Evolutionary conservation across 92 coral and sea anemone genomes (phyloP).

Genomic region (Isaurus tuberculatus): DNA sequence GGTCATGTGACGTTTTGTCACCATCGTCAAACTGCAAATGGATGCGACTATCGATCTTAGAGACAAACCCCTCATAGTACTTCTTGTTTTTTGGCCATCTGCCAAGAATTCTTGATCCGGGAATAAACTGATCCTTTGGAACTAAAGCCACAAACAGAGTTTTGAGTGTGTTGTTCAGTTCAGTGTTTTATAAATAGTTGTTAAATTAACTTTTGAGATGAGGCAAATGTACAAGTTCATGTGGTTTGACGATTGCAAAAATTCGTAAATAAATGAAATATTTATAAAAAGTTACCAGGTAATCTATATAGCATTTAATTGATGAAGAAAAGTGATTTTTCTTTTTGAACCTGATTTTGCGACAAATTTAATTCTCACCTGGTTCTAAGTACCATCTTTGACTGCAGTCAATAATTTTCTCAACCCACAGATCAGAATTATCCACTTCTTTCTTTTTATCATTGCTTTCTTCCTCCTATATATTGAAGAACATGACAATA

Average conservation of each 20-base stretch:
- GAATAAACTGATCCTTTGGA: slow-evolving; percentile 78
- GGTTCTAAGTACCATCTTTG: slow-evolving; percentile 91
- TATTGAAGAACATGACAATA: not conserved
- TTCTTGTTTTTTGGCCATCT: slow-evolving; percentile 69
- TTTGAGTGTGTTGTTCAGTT: too few species aligned
- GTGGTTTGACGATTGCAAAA: too few species aligned
- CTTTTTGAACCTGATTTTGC: too few species aligned
- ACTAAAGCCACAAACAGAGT: slow-evolving; percentile 46
- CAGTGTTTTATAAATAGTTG: not conserved
- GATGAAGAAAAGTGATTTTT: too few species aligned
- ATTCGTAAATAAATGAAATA: too few species aligned
- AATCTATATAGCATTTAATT: too few species aligned
- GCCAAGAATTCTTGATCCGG: slow-evolving; percentile 88
- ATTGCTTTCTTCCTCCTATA: slow-evolving; percentile 56
- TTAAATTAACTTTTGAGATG: not conserved
- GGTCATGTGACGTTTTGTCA: slow-evolving; percentile 60
- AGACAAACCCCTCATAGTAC: slow-evolving; percentile 77
- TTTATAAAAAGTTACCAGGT: too few species aligned
- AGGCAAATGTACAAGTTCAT: too few species aligned
- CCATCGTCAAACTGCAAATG: slow-evolving; percentile 67
- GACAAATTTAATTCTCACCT: slow-evolving; percentile 52
- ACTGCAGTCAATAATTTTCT: slow-evolving; percentile 66
- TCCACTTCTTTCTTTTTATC: slow-evolving; percentile 50
- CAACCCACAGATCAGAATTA: slow-evolving; percentile 77
- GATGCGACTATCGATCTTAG: slow-evolving; percentile 60